Conservation (phyloP, 1,140 invertebrate species). For the Teleogryllus occipitalis region DNA sequence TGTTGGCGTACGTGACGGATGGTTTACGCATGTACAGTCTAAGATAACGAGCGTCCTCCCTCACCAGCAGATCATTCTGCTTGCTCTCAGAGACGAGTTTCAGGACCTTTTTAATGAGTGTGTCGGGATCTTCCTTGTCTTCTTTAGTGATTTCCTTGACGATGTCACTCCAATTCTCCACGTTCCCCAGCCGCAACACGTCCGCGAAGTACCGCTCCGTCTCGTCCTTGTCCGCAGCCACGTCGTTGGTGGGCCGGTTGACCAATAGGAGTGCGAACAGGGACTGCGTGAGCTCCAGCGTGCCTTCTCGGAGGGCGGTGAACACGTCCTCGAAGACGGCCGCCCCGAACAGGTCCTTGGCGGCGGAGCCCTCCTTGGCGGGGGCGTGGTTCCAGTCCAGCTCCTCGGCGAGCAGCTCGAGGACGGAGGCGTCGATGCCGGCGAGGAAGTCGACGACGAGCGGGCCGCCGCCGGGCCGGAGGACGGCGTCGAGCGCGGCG, state of each 20-base stretch:
- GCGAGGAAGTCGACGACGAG: slow-evolving; percentile 3
- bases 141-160: background rate
- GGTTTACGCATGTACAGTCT: background rate
- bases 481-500: background rate
- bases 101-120: background rate
- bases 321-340: background rate
- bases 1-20: background rate
- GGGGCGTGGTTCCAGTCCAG: background rate
- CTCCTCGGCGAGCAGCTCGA: background rate
- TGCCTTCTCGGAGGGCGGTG: background rate
- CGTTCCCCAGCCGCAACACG: background rate
- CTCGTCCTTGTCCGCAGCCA: slow-evolving; percentile 9
- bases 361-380: background rate
- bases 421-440: background rate
- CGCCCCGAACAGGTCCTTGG: background rate
- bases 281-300: background rate
- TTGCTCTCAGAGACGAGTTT: background rate
- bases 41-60: background rate
- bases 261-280: slow-evolving; percentile 3
- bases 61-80: background rate
- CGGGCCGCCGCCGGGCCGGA: background rate
- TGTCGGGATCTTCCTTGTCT: background rate
- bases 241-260: background rate
- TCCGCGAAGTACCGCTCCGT: slow-evolving; percentile 3
- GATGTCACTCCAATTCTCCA: background rate